Evolutionary conservation across 2,113 vertebrate genomes (phyloP).

Genomic region (Columbina picui): DNA sequence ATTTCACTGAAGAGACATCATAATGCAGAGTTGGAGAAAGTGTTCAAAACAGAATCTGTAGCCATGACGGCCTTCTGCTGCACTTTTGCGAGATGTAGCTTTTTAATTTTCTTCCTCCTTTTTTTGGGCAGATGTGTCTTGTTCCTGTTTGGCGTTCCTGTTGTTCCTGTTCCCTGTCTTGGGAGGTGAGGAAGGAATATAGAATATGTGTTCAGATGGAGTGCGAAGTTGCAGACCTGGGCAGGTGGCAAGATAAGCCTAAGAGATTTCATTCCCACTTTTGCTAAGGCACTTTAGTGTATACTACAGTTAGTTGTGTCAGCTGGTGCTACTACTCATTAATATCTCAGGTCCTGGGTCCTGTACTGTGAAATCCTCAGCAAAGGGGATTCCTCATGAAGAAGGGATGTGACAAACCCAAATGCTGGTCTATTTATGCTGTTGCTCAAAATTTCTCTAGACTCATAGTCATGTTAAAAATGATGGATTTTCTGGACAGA

Average conservation of each 20-base stretch:
- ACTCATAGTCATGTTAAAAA: background rate
- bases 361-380: background rate
- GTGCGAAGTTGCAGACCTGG: rapidly evolving
- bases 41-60: background rate
- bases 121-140: background rate
- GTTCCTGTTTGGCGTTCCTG: background rate
- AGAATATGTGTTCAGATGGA: background rate
- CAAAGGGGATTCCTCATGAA: background rate
- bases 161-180: too few species aligned
- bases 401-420: background rate
- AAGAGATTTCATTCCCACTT: background rate
- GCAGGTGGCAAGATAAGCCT: background rate
- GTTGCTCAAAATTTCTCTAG: background rate
- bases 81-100: background rate
- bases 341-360: background rate
- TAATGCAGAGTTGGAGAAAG: background rate
- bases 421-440: background rate
- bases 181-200: background rate
- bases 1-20: background rate
- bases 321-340: background rate
- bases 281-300: background rate
- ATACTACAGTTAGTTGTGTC: background rate
- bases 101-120: background rate
- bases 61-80: background rate
- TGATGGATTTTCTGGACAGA: background rate